A percentile compares a stretch with the other conserved stretches of the same genome.
Conservation (phyloP, 2,797 vertebrate genomes). For the Remorina albescens region DNA sequence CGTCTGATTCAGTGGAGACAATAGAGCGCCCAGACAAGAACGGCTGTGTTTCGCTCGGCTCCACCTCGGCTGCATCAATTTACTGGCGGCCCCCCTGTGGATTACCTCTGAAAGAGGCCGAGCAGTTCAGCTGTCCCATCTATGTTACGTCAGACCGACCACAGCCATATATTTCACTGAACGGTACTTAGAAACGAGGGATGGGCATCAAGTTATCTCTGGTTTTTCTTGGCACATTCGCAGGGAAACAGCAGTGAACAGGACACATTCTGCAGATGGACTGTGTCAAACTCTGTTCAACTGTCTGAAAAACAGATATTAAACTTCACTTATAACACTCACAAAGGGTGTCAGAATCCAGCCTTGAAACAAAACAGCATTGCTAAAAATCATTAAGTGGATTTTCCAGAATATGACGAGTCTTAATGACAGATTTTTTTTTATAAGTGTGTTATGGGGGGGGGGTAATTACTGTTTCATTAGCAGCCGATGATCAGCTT, state of each 20-base stretch:
- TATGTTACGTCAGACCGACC: constrained; percentile 47
- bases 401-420: constrained; percentile 13
- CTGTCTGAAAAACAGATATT: constrained; percentile 10
- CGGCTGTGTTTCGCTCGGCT: constrained; percentile 49
- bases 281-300: constrained; percentile 16
- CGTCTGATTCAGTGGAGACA: constrained; percentile 21
- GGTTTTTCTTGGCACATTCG: constrained; percentile 64
- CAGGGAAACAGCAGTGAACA: constrained; percentile 46
- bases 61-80: constrained; percentile 29
- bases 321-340: constrained; percentile 14
- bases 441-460: constrained; percentile 2
- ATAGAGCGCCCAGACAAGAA: constrained; percentile 44
- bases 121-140: constrained; percentile 41
- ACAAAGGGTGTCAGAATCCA: neutral
- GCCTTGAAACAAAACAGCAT: constrained; percentile 1
- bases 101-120: constrained; percentile 49
- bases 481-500: constrained; percentile 33
- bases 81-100: constrained; percentile 30
- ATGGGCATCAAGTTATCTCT: constrained; percentile 56
- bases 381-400: constrained; percentile 7
- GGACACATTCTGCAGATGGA: constrained; percentile 38
- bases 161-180: constrained; percentile 44
- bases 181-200: constrained; percentile 16
- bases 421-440: constrained; percentile 24
- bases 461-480: constrained; percentile 29